Base-by-base conservation (phyloP, 2,797 vertebrate species). In the Orestias chungarensis region DNA sequence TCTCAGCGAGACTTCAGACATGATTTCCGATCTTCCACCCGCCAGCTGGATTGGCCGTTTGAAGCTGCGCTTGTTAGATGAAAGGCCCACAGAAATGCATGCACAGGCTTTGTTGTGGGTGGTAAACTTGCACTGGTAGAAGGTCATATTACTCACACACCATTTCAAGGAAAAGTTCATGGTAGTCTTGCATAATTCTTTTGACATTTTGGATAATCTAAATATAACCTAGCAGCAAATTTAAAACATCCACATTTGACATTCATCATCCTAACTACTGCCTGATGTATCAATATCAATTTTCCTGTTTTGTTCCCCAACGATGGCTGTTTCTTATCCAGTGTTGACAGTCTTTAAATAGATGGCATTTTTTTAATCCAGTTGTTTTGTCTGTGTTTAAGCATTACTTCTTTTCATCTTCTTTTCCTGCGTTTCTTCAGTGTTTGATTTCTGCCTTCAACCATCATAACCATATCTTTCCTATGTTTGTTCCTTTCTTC, bases 111-210 rank as follows among this genome's bases (percentile, higher is more conserved):
- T 82, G 76, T 77, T 83, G 83, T 85, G 78, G 57, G 76, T 81
- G 81, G 71, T 77, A 74, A 83, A 85, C 62, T 69, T 65, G 35
- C 73, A 72, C 70, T 1, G 46, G 66, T 70, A 85, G 69, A 68
- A 81, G 80, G 83, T 82, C 81, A 55, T 27, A 80, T 89, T 85
- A 79, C 78, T 82, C 79, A 85, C 54, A 71, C 47, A 61, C 68
- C 79, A 80, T 84, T 81, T 87, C 82, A 87, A 84, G 87, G 78
- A 75, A 49, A 9, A 78, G 59, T 73, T 72, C 71, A 82, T 70
- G 69, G 71, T 78, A 75, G 71, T 86, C 76, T 83, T 79, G 70
- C 85, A 82, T 71, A 81, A 83, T 40, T 67, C 33, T 35, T 73
- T 74, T 66, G 47, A 67, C 74, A 68, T 79, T 82, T 78, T 78